Evolutionary conservation across 2,888 invertebrate genomes (phyloP).

Genomic region (Latrodectus hesperus): DNA sequence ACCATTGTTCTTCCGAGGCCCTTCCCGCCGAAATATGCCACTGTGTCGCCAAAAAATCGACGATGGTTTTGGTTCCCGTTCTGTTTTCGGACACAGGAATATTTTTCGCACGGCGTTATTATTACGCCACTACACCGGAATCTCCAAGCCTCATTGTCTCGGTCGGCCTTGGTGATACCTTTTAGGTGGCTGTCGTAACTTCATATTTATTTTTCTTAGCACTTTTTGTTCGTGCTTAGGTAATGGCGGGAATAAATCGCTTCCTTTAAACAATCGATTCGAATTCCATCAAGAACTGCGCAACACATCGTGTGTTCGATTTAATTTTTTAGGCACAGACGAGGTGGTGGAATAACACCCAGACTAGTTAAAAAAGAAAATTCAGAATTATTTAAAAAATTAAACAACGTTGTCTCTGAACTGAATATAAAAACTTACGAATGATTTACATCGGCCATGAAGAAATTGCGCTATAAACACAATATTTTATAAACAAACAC

Average conservation of each 20-base stretch:
- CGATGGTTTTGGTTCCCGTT: constrained; percentile 2
- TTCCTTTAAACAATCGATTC: not conserved
- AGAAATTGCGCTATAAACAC: no score
- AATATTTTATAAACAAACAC: no score
- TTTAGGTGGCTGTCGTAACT: not conserved
- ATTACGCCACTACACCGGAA: constrained; percentile 4
- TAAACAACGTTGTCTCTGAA: no score
- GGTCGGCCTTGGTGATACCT: not conserved
- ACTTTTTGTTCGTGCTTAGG: not conserved
- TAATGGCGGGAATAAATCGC: not conserved
- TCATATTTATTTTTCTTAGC: not conserved
- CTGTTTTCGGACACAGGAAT: no score
- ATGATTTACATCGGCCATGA: no score
- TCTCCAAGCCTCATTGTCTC: not conserved
- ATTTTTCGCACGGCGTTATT: not conserved
- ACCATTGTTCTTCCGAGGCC: constrained; percentile 19
- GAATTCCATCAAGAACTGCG: not conserved
- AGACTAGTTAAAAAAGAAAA: no score
- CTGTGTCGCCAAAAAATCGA: constrained; percentile 20
- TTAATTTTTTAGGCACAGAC: no score
- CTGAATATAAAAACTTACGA: no score
- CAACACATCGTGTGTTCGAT: not conserved
- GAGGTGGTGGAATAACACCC: no score
- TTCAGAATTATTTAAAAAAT: no score
- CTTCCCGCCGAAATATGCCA: constrained; percentile 45